phyloP scores from a whole-genome alignment of 1,140 invertebrate genomes.

The Eupristina koningsbergeri region DNA sequence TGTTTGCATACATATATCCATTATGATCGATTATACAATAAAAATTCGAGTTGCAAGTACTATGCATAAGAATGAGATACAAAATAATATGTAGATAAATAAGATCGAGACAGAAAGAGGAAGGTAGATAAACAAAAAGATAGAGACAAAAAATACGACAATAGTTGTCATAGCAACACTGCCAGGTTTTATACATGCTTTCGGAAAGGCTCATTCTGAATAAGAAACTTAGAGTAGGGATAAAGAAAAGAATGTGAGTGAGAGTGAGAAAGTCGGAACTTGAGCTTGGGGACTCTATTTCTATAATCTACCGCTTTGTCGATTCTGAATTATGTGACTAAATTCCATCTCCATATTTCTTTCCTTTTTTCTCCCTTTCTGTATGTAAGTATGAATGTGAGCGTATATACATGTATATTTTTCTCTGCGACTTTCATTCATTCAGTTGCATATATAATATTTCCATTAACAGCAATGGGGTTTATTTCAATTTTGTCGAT shows the following conservation, averaged over 20 bases:
- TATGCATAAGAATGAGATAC: too few relatives aligned
- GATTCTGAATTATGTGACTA: conserved; percentile 73
- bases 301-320: conserved; percentile 73
- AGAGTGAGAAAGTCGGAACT: conserved; percentile 51
- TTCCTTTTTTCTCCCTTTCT: conserved; percentile 36
- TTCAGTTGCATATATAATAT: neutral
- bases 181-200: conserved; percentile 58
- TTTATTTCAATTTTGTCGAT: neutral
- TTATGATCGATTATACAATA: too few relatives aligned
- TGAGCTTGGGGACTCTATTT: conserved; percentile 69
- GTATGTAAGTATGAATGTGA: too few relatives aligned
- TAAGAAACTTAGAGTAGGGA: neutral
- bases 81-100: too few relatives aligned
- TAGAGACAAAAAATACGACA: conserved; percentile 52
- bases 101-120: too few relatives aligned
- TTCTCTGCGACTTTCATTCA: neutral
- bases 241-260: conserved; percentile 48
- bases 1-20: too few relatives aligned
- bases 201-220: conserved; percentile 14
- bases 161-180: conserved; percentile 68
- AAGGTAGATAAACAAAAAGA: neutral
- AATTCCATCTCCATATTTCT: conserved; percentile 60
- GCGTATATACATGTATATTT: too few relatives aligned
- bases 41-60: conserved; percentile 5
- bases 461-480: neutral